phyloP scores from a whole-genome alignment of 2,797 vertebrate genomes.

The Muraenolepis orangiensis region DNA sequence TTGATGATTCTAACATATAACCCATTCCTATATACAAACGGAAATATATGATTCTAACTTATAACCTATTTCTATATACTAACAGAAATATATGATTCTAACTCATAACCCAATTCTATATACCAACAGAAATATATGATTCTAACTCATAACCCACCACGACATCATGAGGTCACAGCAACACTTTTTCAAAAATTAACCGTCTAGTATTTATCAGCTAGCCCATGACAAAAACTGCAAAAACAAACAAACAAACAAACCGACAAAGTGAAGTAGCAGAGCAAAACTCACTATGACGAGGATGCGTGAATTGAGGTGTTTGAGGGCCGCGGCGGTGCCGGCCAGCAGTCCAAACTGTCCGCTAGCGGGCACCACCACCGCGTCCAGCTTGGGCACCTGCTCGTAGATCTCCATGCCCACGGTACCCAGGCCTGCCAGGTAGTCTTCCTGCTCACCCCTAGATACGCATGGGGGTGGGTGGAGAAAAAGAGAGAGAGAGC shows the following conservation, averaged over 20 bases:
- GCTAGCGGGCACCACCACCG: slow-evolving; percentile 82
- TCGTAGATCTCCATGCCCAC: slow-evolving; percentile 86
- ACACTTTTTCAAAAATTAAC: background rate
- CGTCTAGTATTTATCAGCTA: background rate
- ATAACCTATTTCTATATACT: too few relatives aligned
- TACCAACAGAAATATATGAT: background rate
- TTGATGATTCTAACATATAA: too few relatives aligned
- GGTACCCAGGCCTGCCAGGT: slow-evolving; percentile 86
- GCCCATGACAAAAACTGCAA: background rate
- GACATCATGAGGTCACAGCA: too few relatives aligned
- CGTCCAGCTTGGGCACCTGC: slow-evolving; percentile 84
- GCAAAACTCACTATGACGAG: slow-evolving; percentile 81
- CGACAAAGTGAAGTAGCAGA: background rate
- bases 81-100: background rate
- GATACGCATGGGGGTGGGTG: fast-evolving
- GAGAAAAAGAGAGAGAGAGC: background rate
- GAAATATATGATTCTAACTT: background rate
- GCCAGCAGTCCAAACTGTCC: slow-evolving; percentile 82
- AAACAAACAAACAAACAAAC: background rate
- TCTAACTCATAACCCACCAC: too few relatives aligned
- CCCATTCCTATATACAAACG: too few relatives aligned
- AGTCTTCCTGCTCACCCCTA: slow-evolving; percentile 80
- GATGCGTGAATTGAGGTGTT: slow-evolving; percentile 81
- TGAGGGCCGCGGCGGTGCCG: slow-evolving; percentile 82
- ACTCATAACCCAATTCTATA: too few relatives aligned